phyloP scores from a whole-genome alignment of 2,888 invertebrate genomes.

The Nineta flava region DNA sequence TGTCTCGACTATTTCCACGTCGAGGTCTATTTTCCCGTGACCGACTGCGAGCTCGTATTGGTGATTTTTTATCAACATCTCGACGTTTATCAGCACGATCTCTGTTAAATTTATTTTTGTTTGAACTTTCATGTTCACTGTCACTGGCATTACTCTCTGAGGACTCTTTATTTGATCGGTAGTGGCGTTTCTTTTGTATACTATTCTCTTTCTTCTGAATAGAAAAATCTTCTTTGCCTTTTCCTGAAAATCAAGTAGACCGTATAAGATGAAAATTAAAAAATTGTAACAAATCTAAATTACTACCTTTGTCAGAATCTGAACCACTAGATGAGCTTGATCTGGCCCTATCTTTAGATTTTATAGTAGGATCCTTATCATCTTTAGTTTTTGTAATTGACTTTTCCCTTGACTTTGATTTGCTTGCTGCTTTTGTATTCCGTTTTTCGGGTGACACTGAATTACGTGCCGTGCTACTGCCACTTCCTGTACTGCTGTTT shows the following conservation, averaged over 20 bases:
- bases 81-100: slow-evolving; percentile 23
- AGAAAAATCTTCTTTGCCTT: slow-evolving; percentile 44
- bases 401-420: slow-evolving; percentile 1
- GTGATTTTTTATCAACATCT: slow-evolving; percentile 19
- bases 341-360: background rate
- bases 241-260: slow-evolving; percentile 10
- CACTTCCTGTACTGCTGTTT: background rate
- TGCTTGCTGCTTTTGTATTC: background rate
- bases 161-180: slow-evolving; percentile 72
- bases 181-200: slow-evolving; percentile 77
- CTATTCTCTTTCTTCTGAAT: slow-evolving; percentile 63
- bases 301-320: slow-evolving; percentile 3
- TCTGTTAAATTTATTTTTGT: slow-evolving; percentile 11
- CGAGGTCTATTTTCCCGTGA: slow-evolving; percentile 26
- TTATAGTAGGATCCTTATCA: slow-evolving; percentile 1
- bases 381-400: background rate
- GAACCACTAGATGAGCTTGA: slow-evolving; percentile 1
- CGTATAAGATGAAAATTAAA: background rate
- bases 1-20: slow-evolving; percentile 30
- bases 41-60: slow-evolving; percentile 17
- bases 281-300: background rate
- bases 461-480: background rate
- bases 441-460: background rate
- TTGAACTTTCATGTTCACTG: slow-evolving; percentile 26
- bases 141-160: slow-evolving; percentile 42